Evolutionary conservation across 1,140 invertebrate species (phyloP).

Genomic region (Lamellibrachia luymesi): DNA sequence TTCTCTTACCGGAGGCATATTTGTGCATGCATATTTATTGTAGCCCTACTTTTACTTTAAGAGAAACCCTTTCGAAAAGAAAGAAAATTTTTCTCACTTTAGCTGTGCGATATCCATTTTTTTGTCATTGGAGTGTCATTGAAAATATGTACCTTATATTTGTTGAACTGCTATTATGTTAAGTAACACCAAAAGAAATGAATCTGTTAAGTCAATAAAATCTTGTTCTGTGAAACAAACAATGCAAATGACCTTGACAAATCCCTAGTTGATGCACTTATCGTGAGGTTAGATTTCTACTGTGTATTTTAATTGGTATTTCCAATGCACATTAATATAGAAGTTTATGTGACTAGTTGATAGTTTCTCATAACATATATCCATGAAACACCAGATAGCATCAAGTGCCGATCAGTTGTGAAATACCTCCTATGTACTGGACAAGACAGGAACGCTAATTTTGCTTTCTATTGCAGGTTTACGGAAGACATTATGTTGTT

Average conservation of each 20-base stretch:
- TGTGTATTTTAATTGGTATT: background rate
- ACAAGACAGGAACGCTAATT: background rate
- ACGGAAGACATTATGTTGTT: background rate
- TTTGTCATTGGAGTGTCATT: background rate
- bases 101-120: background rate
- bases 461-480: background rate
- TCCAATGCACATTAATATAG: background rate
- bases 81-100: background rate
- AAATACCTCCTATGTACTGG: background rate
- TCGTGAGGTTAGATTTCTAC: background rate
- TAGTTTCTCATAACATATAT: background rate
- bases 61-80: background rate
- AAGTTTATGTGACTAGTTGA: background rate
- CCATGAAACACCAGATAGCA: background rate
- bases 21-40: background rate
- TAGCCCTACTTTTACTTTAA: background rate
- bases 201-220: background rate
- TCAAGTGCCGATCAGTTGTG: background rate
- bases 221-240: background rate
- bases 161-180: background rate
- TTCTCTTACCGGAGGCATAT: background rate
- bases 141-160: background rate
- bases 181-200: background rate
- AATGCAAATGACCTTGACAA: background rate
- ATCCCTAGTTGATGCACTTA: background rate